These are phyloP conservation scores for Scatophagus argus DNA, from an alignment of 2,113 vertebrate species.

Conservation along the genomic window DNA sequence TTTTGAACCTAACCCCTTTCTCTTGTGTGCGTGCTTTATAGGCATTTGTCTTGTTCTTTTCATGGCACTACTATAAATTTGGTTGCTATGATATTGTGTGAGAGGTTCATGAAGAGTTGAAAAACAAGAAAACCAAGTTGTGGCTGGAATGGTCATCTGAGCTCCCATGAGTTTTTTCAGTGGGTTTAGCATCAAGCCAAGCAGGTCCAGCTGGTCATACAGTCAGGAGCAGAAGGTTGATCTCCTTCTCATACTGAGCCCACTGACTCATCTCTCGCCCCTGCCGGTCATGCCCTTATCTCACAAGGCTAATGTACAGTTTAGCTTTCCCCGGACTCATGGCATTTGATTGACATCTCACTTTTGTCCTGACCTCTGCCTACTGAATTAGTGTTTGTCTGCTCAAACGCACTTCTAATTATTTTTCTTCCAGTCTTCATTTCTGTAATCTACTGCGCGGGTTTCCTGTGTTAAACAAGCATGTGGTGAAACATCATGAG, in stretches of 20 bases:
- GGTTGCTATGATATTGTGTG: neutral
- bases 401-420: neutral
- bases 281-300: neutral
- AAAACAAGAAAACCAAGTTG: neutral
- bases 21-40: too few species aligned
- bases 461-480: neutral
- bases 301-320: neutral
- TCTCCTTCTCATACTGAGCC: neutral
- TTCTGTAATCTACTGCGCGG: neutral
- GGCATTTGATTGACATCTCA: neutral
- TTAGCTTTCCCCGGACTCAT: neutral
- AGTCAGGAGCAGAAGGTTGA: neutral
- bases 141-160: neutral
- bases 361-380: neutral
- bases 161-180: neutral
- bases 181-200: neutral
- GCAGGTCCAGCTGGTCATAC: constrained; percentile 21
- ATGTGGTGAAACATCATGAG: constrained; percentile 4
- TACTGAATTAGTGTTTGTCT: neutral
- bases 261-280: neutral
- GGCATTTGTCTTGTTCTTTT: too few species aligned
- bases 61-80: neutral
- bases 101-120: neutral
- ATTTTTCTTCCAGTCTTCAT: neutral
- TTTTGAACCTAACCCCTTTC: neutral